Conservation (phyloP, 2,888 invertebrate species). For the Acanthosepion lycidas region DNA sequence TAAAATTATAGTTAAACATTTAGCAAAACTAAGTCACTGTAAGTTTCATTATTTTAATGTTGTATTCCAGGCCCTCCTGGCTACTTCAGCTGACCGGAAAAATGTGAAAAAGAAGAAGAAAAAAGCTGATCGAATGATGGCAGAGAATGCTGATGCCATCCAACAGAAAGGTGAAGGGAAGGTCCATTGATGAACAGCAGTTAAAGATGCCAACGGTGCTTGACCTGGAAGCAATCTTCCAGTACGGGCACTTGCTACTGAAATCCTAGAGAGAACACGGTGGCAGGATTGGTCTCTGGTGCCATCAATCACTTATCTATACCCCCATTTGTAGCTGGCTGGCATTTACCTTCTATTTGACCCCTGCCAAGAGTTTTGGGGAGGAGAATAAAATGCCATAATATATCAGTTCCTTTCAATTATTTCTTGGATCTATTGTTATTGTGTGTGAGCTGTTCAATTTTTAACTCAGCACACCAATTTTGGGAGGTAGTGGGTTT, state of each 20-base stretch:
- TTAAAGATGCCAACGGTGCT: constrained; percentile 38
- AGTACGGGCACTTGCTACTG: constrained; percentile 4
- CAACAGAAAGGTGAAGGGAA: constrained; percentile 48
- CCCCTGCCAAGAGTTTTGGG: neutral
- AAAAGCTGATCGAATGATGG: constrained; percentile 81
- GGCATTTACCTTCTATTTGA: neutral
- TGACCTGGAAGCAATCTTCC: constrained; percentile 34
- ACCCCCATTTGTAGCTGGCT: neutral
- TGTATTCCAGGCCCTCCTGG: constrained; percentile 81
- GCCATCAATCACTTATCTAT: neutral
- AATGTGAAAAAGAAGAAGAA: constrained; percentile 93
- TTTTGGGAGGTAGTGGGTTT: neutral
- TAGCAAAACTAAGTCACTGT: neutral
- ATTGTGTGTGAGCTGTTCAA: neutral
- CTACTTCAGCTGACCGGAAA: constrained; percentile 84
- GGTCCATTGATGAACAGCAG: constrained; percentile 36
- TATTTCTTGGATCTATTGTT: neutral
- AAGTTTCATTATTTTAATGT: neutral
- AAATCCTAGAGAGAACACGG: neutral
- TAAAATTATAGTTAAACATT: neutral
- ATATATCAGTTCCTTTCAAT: neutral
- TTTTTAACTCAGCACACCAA: neutral
- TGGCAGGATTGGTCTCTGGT: neutral
- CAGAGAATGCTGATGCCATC: constrained; percentile 55
- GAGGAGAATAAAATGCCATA: neutral